A percentile compares a stretch with the other conserved stretches of the same genome.
Conservation (phyloP, 2,888 invertebrate genomes). For the Sarcophaga rosellei region DNA sequence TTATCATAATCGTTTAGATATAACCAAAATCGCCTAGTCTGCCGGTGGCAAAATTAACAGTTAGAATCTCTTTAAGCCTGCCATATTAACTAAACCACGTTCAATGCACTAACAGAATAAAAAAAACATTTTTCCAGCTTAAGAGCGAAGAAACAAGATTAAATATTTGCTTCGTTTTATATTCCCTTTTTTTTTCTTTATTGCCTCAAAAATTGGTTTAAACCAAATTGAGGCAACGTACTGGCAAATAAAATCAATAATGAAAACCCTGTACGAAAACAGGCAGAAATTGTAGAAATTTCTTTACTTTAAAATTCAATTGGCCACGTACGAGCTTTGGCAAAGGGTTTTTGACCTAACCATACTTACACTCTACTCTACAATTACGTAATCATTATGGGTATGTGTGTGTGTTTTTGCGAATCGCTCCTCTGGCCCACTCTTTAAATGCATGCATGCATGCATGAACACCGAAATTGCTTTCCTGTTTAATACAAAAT, state of each 20-base stretch:
- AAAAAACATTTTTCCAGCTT: not conserved
- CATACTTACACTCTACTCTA: constrained; percentile 57
- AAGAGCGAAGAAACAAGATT: not conserved
- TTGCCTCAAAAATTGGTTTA: constrained; percentile 35
- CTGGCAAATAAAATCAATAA: constrained; percentile 52
- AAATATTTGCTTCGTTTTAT: not conserved
- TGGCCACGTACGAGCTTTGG: constrained; percentile 16
- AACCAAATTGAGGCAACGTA: not conserved
- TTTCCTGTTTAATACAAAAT: too few relatives aligned
- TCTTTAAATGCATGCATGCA: not conserved
- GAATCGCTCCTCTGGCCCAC: constrained; percentile 11
- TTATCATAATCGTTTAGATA: not conserved
- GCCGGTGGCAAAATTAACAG: not conserved
- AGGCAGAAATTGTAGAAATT: not conserved
- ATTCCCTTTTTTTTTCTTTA: not conserved
- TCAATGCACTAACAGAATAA: not conserved
- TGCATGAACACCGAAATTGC: not conserved
- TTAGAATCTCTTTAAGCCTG: not conserved
- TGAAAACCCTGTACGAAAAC: constrained; percentile 36
- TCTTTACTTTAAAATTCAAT: not conserved
- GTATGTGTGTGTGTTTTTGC: not conserved
- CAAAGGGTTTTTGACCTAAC: constrained; percentile 67
- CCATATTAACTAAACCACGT: not conserved
- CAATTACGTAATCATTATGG: constrained; percentile 61
- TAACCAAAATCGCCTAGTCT: not conserved